Base-by-base conservation (phyloP, 2,888 invertebrate species). In the Electrophaes corylata region DNA sequence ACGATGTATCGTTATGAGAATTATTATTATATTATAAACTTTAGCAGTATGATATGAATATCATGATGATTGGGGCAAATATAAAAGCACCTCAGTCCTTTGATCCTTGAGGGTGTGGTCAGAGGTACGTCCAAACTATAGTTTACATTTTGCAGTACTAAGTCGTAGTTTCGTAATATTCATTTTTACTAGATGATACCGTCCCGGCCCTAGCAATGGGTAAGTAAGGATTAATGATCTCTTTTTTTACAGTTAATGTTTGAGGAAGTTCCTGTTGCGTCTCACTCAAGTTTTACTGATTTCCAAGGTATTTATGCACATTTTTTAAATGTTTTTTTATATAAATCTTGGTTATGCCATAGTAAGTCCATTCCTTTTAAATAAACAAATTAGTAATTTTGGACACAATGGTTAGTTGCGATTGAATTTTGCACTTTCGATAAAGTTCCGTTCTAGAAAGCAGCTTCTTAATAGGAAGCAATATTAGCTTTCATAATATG, bases 191-290 rank as follows among this genome's bases (percentile, higher is more conserved):
- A 10, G 10, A 29, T 29, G 16, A 1, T n/a, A 35, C 23, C 4
- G 23, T 23, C 23, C 4, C 23, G 6, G 1, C 1, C 4, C 3
- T n/a, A n/a, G n/a, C n/a, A n/a, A n/a, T n/a, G n/a, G n/a, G n/a
- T n/a, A n/a, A n/a, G n/a, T n/a, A n/a, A 40, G 16, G 23, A 12
- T 40, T 26, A 16, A 37, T 48, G 16, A 26, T 40, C 68, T 60
- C 68, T 66, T 66, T 65, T 68, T 52, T 88, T 86, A 57, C 84
- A 87, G 86, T 87, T 88, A 79, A 88, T 88, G 86, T 83, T 83
- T 71, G 83, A 82, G 66, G 72, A 79, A 67, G 76, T 72, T 67
- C 71, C 78, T 48, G 72, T 76, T 60, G 79, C 75, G 67, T 72
- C 81, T 45, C 73, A 44, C 51, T n/a, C 74, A 54, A 63, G 66